A percentile compares a stretch with the other conserved stretches of the same genome.
Conservation (phyloP, 2,888 invertebrate genomes). For the Ormyrus rosae region DNA sequence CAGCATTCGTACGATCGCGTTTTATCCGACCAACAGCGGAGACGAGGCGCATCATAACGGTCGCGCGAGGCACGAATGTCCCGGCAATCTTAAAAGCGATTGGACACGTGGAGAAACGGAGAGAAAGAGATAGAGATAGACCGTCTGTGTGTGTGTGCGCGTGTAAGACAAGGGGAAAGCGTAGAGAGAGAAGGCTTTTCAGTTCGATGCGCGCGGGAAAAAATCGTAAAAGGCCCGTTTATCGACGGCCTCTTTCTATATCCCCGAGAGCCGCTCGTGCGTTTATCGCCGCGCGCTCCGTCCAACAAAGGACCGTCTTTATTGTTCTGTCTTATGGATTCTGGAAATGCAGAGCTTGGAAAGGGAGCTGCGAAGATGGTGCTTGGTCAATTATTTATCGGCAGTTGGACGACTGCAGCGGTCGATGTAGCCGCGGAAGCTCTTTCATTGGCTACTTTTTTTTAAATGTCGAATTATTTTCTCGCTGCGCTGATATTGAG, state of each 20-base stretch:
- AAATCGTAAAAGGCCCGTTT: constrained; percentile 41
- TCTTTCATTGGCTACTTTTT: too few species aligned
- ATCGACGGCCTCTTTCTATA: constrained; percentile 22
- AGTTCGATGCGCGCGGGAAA: constrained; percentile 13
- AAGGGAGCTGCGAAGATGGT: too few species aligned
- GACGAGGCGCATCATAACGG: constrained; percentile 16
- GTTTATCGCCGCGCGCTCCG: constrained; percentile 16
- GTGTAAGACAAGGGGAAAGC: too few species aligned
- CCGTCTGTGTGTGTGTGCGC: too few species aligned
- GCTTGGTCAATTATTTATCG: too few species aligned
- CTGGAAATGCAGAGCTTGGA: too few species aligned
- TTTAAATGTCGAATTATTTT: too few species aligned
- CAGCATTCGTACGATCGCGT: constrained; percentile 30
- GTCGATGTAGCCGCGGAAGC: too few species aligned
- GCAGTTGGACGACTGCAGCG: too few species aligned
- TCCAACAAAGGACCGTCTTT: constrained; percentile 38
- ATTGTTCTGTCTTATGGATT: constrained; percentile 15
- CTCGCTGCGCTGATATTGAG: too few species aligned
- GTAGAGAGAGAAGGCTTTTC: constrained; percentile 2
- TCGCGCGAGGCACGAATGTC: neutral
- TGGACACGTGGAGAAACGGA: constrained; percentile 36
- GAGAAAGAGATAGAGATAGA: constrained; percentile 1
- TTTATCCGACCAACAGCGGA: constrained; percentile 26
- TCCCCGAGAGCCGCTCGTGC: constrained; percentile 7
- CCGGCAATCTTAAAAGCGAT: constrained; percentile 47